Evolutionary conservation across 2,888 invertebrate species (phyloP), one percentile per base, ranked within the genome.

Genomic region (Cerastoderma edule): DNA sequence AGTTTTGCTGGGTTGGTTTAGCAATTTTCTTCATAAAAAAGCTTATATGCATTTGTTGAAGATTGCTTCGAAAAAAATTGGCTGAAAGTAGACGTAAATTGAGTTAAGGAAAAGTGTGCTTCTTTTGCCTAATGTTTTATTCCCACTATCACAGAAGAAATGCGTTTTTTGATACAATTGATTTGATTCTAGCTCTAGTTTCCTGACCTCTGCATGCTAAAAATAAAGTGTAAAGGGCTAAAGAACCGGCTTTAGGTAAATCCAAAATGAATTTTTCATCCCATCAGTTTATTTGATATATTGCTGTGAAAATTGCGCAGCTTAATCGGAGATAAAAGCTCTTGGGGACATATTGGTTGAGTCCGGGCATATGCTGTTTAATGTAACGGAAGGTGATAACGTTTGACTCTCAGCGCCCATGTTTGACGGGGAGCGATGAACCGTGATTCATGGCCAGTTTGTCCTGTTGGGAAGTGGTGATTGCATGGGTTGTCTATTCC

Each of bases 351-450:
- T 68, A 56, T 56, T 66, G 28, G 67, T 44, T 19, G 28, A 44
- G 24, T 33, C 60, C 69, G 57, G 78, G 75, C 78, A 75, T 75
- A 78, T 69, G 72, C 54, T 75, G 75, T 50, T 60, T 75, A 78
- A 78, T 78, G 75, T 72, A 72, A 54, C 39, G 75, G 72, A 78
- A 78, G 60, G 60, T 39, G 60, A 60, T 60, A 60, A 60, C 60
- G 22, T 35, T 60, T 24, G 39, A 39, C 60, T 39, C n/a, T 60
- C 60, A 39, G 5, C 24, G 60, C 33, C 30, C 39, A 56, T 56
- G 35, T 54, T 67, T 69, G 72, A 72, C 54, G 53, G n/a, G 27
- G 32, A 32, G 39, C 46, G 54, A 53, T 72, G 66, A 69, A 71
- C 60, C 69, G 60, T 44, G 63, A 50, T 68, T 72, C 65, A 72